phyloP scores from a whole-genome alignment of 1,140 invertebrate species.

The Fopius arisanus region DNA sequence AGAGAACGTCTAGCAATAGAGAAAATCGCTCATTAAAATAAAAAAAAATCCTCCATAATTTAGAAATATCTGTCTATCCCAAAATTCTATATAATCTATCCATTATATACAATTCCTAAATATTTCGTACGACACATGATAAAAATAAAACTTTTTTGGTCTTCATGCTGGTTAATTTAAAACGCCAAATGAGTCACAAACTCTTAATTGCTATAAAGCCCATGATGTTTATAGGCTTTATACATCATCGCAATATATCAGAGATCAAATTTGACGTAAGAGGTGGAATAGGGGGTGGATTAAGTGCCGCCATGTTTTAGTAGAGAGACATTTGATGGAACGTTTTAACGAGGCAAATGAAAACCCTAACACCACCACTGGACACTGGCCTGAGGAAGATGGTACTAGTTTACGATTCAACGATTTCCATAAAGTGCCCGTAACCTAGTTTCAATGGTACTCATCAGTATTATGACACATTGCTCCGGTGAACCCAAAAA shows the following conservation, averaged over 20 bases:
- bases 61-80: too few species aligned
- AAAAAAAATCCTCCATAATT: too few species aligned
- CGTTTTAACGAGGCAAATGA: background rate
- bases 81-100: too few species aligned
- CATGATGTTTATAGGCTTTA: background rate
- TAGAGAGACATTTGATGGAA: slow-evolving; percentile 2
- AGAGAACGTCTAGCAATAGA: too few species aligned
- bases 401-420: background rate
- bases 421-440: slow-evolving; percentile 4
- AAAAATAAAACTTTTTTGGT: too few species aligned
- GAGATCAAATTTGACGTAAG: background rate
- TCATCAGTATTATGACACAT: background rate
- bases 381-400: background rate
- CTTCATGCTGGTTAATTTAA: background rate
- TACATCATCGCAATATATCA: background rate
- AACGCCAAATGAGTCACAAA: background rate
- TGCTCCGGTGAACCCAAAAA: background rate
- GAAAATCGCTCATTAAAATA: too few species aligned
- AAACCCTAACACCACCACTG: background rate
- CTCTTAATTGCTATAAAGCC: background rate
- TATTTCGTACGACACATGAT: too few species aligned
- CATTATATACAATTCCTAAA: too few species aligned
- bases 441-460: slow-evolving; percentile 1
- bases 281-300: background rate
- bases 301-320: background rate